Conservation (phyloP, 2,888 invertebrate species). For the Emmelina monodactyla region DNA sequence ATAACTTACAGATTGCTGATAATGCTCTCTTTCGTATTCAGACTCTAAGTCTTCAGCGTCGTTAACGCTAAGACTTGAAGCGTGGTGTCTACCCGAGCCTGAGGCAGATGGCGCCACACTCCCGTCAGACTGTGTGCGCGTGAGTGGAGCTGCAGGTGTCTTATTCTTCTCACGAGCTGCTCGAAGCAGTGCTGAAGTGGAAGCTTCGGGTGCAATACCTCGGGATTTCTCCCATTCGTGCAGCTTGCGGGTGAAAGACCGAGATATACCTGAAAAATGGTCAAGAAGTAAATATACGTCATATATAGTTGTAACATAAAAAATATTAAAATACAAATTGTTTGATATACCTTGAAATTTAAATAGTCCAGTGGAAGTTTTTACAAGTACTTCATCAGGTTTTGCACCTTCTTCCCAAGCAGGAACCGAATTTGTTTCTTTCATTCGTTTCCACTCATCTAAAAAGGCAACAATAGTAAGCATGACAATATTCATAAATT, state of each 20-base stretch:
- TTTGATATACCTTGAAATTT: slow-evolving; percentile 83
- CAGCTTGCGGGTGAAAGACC: slow-evolving; percentile 87
- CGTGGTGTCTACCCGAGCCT: slow-evolving; percentile 70
- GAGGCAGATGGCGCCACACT: slow-evolving; percentile 70
- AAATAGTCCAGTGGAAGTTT: slow-evolving; percentile 83
- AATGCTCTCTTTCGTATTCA: slow-evolving; percentile 61
- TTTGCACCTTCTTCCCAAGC: slow-evolving; percentile 52
- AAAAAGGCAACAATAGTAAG: too few relatives aligned
- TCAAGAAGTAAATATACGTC: not conserved
- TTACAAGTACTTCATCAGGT: slow-evolving; percentile 75
- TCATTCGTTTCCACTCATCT: slow-evolving; percentile 86
- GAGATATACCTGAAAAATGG: slow-evolving; percentile 76
- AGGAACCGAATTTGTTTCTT: slow-evolving; percentile 67
- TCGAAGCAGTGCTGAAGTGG: slow-evolving; percentile 79
- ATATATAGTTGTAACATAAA: not conserved
- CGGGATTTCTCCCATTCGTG: slow-evolving; percentile 93
- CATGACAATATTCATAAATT: too few relatives aligned
- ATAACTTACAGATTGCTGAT: slow-evolving; percentile 24
- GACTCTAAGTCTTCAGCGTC: slow-evolving; percentile 71
- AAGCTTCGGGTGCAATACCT: slow-evolving; percentile 85
- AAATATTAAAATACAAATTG: too few relatives aligned
- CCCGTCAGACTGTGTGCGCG: slow-evolving; percentile 80
- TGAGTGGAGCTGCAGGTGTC: slow-evolving; percentile 48
- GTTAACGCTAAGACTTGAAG: slow-evolving; percentile 77
- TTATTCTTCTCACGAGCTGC: slow-evolving; percentile 42